Evolutionary conservation across 2,888 invertebrate species (phyloP), one percentile per base, ranked within the genome.

Genomic region (Diabrotica balteata): DNA sequence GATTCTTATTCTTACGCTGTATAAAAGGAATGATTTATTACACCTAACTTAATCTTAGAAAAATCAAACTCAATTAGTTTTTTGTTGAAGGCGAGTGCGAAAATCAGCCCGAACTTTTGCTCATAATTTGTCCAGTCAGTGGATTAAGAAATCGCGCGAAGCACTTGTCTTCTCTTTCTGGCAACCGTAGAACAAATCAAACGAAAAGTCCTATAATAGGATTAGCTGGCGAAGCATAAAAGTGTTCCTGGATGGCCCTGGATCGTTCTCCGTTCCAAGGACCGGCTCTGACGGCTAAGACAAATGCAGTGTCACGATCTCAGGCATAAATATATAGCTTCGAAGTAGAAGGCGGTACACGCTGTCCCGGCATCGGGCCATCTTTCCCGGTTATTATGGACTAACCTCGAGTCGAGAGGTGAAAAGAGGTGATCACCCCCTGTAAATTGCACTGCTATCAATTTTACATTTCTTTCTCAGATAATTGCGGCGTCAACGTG

Each of bases 231-330:
- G 71, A 70, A 78, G 77, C 77, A 77, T 76, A 76, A 79, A 76
- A 78, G 73, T 78, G 70, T 73, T 45, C 71, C 76, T 77, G 72
- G 70, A 67, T 74, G 71, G 73, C 72, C 75, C 75, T 73, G 72
- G 74, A 77, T 77, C 73, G 74, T 47, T 10, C 10, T 59, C 32
- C 32, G 61, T 45, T 52, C 53, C 61, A 46, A 46, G 52, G 76
- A 73, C 74, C 75, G 74, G 74, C 75, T 72, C 75, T 75, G 74
- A 75, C 76, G 72, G 68, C 73, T 69, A 78, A 81, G 81, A 82
- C 79, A 81, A 81, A 82, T 81, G 80, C 78, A 79, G 78, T 80
- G 80, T 80, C 81, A 79, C 79, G 81, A 80, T 80, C 80, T 78
- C 74, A 77, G 77, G 78, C 81, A 81, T 81, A 81, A 81, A 82